phyloP scores from a whole-genome alignment of 2,113 vertebrate genomes.

The Malaclemys terrapin region DNA sequence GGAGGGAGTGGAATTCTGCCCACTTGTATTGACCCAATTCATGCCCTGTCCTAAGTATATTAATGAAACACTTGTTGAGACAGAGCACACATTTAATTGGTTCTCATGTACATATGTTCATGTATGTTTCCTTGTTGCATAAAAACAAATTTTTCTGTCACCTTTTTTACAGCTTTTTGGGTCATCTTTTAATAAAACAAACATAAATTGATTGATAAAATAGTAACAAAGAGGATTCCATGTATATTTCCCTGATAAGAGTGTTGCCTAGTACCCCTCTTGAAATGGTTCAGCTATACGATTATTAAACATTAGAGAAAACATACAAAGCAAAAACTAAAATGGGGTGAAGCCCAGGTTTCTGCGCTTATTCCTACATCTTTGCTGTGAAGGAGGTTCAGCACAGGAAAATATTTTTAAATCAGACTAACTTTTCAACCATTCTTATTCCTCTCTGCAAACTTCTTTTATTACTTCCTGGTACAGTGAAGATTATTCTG shows the following conservation, averaged over 20 bases:
- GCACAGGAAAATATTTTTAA: neutral
- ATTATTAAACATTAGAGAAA: neutral
- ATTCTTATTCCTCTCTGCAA: neutral
- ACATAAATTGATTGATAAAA: neutral
- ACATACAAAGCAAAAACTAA: neutral
- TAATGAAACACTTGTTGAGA: neutral
- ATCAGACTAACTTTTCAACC: slow-evolving; percentile 41
- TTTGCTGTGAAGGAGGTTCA: neutral
- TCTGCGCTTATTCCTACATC: neutral
- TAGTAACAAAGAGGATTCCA: neutral
- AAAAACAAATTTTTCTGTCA: neutral
- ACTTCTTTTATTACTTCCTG: neutral
- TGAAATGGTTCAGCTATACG: neutral
- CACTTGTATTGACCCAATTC: neutral
- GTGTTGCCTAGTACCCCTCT: neutral
- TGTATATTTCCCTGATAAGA: neutral
- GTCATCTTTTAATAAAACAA: neutral
- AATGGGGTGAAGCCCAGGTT: neutral
- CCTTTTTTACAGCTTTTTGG: neutral
- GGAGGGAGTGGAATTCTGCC: neutral
- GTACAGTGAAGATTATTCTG: slow-evolving; percentile 39
- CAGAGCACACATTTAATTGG: neutral
- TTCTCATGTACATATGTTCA: neutral
- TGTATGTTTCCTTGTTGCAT: neutral
- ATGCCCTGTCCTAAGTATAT: neutral